Evolutionary conservation across 1,140 invertebrate species (phyloP).

Genomic region (Drosophila elegans): DNA sequence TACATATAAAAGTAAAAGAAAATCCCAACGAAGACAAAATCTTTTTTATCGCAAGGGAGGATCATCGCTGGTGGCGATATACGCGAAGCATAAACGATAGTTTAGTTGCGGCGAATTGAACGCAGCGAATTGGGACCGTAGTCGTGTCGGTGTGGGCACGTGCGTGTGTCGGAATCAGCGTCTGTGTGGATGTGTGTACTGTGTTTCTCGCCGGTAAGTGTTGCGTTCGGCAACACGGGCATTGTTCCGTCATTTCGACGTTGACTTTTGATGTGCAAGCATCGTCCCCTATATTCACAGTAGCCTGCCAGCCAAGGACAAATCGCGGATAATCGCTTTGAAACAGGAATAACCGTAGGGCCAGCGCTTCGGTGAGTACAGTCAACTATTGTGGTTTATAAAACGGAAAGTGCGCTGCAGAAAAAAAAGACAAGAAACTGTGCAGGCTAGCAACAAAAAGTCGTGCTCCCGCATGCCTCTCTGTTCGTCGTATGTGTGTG

Average conservation of each 20-base stretch:
- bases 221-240: no score
- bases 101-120: background rate
- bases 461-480: background rate
- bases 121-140: slow-evolving; percentile 33
- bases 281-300: background rate
- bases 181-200: background rate
- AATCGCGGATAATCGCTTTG: background rate
- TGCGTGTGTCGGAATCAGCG: background rate
- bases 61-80: background rate
- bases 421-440: background rate
- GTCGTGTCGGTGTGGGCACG: slow-evolving; percentile 1
- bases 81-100: background rate
- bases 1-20: background rate
- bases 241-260: slow-evolving; percentile 32
- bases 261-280: slow-evolving; percentile 21
- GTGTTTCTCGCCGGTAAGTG: background rate
- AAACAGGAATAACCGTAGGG: background rate
- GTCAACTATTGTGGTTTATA: background rate
- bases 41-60: background rate
- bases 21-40: background rate
- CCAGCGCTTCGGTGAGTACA: slow-evolving; percentile 10
- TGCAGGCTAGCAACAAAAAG: background rate
- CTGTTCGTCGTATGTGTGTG: background rate
- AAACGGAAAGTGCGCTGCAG: slow-evolving; percentile 1
- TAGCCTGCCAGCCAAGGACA: background rate